These are phyloP conservation scores for Drosophila subobscura DNA, from an alignment of 1,140 invertebrate genomes.

Conservation along the genomic window DNA sequence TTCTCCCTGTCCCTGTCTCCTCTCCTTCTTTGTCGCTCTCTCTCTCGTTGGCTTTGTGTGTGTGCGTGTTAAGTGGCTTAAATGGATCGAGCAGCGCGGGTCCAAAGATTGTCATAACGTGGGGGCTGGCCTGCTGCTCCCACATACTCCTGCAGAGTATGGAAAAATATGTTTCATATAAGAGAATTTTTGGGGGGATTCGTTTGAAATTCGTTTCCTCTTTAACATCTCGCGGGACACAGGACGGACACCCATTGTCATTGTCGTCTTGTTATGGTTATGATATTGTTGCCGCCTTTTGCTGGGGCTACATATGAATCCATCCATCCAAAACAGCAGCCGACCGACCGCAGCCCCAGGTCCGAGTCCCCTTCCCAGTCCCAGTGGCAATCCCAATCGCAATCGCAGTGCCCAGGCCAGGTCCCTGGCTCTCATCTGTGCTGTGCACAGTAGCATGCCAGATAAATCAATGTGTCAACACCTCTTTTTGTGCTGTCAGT, in stretches of 20 bases:
- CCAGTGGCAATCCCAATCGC: neutral
- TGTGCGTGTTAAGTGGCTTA: conserved; percentile 72
- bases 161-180: conserved; percentile 25
- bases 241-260: neutral
- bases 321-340: conserved; percentile 62
- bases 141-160: conserved; percentile 17
- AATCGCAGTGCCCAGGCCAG: neutral
- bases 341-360: conserved; percentile 12
- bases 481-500: conserved; percentile 84
- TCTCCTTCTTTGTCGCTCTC: neutral
- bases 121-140: conserved; percentile 9
- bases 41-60: neutral
- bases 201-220: conserved; percentile 1
- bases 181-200: neutral
- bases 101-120: conserved; percentile 58
- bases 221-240: no score
- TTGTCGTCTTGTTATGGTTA: conserved; percentile 65
- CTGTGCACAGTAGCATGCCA: conserved; percentile 83
- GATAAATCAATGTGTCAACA: conserved; percentile 84
- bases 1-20: neutral
- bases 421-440: conserved; percentile 60
- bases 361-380: neutral
- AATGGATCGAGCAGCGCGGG: conserved; percentile 50
- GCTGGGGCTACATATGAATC: conserved; percentile 59
- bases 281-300: conserved; percentile 71